Percentiles rank a stretch among this genome's conserved stretches.
Evolutionary conservation across 2,113 vertebrate species (phyloP).

Genomic region (Pimephales promelas): DNA sequence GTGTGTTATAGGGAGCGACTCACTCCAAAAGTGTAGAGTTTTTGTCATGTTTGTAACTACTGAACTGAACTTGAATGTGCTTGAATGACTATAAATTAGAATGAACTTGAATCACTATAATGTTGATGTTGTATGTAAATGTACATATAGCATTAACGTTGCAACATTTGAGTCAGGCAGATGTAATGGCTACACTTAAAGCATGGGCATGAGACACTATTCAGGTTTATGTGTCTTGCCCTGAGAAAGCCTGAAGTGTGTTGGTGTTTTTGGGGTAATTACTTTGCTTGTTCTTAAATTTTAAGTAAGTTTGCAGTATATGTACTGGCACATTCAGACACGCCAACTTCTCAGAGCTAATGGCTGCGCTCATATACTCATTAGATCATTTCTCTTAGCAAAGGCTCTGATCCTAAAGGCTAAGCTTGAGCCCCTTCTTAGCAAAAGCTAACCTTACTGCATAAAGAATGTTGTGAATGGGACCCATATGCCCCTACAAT

Average conservation of each 20-base stretch:
- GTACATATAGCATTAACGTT: neutral
- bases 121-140: too few species aligned
- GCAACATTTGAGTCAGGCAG: neutral
- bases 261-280: neutral
- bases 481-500: conserved; percentile 49
- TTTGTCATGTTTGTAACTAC: neutral
- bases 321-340: conserved; percentile 17
- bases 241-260: conserved; percentile 1
- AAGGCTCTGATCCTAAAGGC: conserved; percentile 19
- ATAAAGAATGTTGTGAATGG: conserved; percentile 41
- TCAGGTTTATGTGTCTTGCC: neutral
- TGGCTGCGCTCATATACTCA: conserved; percentile 26
- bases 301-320: conserved; percentile 39
- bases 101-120: neutral
- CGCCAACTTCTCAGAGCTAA: neutral
- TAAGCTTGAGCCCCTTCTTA: conserved; percentile 27
- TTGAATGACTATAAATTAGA: neutral
- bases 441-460: conserved; percentile 44
- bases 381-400: conserved; percentile 40
- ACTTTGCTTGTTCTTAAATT: conserved; percentile 27
- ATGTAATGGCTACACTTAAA: neutral
- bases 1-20: conserved; percentile 49
- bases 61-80: neutral
- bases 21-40: neutral
- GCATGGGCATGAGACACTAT: neutral